These are phyloP conservation scores for Amiota mariae DNA, from an alignment of 2,888 invertebrate species.

Conservation along the genomic window DNA sequence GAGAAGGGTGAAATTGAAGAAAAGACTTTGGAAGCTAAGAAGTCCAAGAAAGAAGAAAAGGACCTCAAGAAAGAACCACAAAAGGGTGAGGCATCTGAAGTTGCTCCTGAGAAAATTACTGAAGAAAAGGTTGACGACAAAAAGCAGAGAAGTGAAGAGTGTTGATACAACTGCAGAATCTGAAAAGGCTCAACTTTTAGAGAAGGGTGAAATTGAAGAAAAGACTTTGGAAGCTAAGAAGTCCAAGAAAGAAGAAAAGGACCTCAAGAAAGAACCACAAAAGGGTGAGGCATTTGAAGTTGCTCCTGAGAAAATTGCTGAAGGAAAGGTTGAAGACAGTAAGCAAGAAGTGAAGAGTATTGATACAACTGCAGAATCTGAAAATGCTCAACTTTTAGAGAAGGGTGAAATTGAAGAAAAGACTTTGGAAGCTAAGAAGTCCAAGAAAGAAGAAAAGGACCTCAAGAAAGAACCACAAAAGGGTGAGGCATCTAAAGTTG, in stretches of 20 bases:
- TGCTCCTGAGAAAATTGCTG: constrained; percentile 24
- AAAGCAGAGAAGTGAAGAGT: constrained; percentile 14
- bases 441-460: constrained; percentile 39
- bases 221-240: constrained; percentile 22
- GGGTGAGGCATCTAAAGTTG: constrained; percentile 22
- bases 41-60: constrained; percentile 25
- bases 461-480: constrained; percentile 14
- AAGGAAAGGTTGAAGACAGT: constrained; percentile 33
- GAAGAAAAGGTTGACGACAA: constrained; percentile 27
- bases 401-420: constrained; percentile 48
- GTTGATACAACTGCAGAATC: constrained; percentile 23
- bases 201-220: constrained; percentile 30
- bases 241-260: constrained; percentile 38
- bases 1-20: constrained; percentile 47
- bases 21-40: constrained; percentile 39
- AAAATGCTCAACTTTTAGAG: constrained; percentile 33
- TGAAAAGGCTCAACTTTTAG: constrained; percentile 4
- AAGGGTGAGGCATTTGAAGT: constrained; percentile 33
- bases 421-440: constrained; percentile 41
- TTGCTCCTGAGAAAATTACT: constrained; percentile 39
- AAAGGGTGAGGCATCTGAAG: constrained; percentile 19
- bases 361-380: constrained; percentile 38
- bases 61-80: background rate
- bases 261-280: constrained; percentile 41
- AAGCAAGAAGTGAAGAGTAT: background rate